Evolutionary conservation across 30 jellyfish, hydroid and myxozoan species (phyloP).

Genomic region (Aurelia sp.): DNA sequence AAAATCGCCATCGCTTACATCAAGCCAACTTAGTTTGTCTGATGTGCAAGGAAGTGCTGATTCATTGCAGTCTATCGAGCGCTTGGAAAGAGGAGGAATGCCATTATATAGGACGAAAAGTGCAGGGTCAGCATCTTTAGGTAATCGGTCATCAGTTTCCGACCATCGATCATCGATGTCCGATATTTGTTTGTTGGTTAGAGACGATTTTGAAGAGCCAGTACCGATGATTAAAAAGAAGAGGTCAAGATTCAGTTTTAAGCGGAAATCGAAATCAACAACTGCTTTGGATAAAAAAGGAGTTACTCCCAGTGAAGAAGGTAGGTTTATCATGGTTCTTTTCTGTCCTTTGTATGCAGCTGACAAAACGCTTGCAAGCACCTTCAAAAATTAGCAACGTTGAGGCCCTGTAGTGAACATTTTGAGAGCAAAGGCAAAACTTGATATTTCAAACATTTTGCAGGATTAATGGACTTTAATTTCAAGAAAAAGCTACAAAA

Average conservation of each 20-base stretch:
- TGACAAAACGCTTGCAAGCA: no score
- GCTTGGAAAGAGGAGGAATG: conserved; percentile 3
- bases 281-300: conserved; percentile 63
- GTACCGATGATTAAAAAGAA: conserved; percentile 38
- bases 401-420: no score
- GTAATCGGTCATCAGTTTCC: conserved; percentile 47
- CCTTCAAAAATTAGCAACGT: no score
- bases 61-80: conserved; percentile 54
- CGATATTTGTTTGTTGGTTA: conserved; percentile 34
- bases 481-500: no score
- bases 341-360: no score
- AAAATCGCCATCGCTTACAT: conserved; percentile 62
- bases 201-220: conserved; percentile 54
- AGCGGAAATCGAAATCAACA: conserved; percentile 70
- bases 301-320: conserved; percentile 29
- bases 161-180: conserved; percentile 51
- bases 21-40: conserved; percentile 86
- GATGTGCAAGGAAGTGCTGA: conserved; percentile 71
- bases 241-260: conserved; percentile 70
- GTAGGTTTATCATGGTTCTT: neutral
- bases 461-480: no score
- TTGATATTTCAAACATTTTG: no score
- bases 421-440: no score
- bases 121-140: conserved; percentile 22
- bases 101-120: conserved; percentile 38